phyloP scores from a whole-genome alignment of 2,888 invertebrate genomes.

The Drosophila buzzatii region DNA sequence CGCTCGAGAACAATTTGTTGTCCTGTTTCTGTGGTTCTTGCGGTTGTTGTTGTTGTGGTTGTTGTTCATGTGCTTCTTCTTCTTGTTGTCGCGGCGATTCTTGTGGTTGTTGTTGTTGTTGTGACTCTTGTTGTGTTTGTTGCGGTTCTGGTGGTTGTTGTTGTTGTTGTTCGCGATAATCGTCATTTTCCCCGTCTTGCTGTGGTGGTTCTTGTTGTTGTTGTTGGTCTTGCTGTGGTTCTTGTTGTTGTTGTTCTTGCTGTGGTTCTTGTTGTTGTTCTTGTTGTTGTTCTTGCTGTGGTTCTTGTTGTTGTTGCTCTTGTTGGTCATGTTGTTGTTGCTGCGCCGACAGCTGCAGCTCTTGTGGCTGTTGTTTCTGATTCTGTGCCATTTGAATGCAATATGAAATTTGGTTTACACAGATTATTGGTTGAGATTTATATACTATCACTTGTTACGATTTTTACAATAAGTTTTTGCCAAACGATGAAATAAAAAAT shows the following conservation, averaged over 20 bases:
- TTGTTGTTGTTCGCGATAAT: background rate
- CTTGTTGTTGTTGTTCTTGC: too few species aligned
- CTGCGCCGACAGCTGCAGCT: background rate
- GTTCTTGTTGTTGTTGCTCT: too few species aligned
- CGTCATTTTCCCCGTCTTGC: background rate
- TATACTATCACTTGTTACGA: constrained; percentile 30
- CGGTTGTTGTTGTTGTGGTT: background rate
- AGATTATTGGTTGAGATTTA: background rate
- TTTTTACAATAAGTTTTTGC: constrained; percentile 27
- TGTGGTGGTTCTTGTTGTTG: background rate
- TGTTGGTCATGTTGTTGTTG: background rate
- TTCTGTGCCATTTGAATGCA: background rate
- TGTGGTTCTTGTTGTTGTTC: background rate
- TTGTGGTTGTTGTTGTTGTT: background rate
- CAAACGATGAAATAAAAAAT: constrained; percentile 28
- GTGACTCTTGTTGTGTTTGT: background rate
- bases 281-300: background rate
- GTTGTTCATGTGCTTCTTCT: too few species aligned
- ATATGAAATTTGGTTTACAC: constrained; percentile 1
- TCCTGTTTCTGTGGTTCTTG: background rate
- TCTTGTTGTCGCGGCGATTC: background rate
- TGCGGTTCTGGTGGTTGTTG: background rate
- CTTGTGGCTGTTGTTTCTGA: background rate
- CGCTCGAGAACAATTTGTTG: background rate
- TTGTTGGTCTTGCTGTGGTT: background rate